Conservation (phyloP, 2,797 vertebrate genomes). For the Rhodeus uyekii region DNA sequence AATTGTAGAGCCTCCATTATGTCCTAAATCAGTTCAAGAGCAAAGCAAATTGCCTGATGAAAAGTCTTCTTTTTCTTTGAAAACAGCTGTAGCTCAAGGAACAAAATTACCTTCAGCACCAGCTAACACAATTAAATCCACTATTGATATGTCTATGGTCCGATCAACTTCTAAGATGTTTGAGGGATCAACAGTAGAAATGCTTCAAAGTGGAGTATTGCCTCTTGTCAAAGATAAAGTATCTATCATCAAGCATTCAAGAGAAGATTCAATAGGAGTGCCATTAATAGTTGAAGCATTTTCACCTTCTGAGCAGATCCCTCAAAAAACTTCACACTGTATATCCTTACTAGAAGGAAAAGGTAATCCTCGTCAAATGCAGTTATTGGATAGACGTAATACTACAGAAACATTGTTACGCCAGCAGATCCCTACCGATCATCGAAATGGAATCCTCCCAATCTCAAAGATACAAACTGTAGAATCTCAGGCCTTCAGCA, state of each 20-base stretch:
- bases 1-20: slow-evolving; percentile 62
- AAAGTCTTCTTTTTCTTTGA: slow-evolving; percentile 4
- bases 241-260: slow-evolving; percentile 30
- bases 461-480: slow-evolving; percentile 39
- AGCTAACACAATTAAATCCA: slow-evolving; percentile 68
- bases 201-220: slow-evolving; percentile 55
- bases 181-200: slow-evolving; percentile 45
- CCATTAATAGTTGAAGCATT: slow-evolving; percentile 62
- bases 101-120: slow-evolving; percentile 63
- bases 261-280: slow-evolving; percentile 60
- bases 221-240: slow-evolving; percentile 63
- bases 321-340: slow-evolving; percentile 24
- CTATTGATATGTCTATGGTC: slow-evolving; percentile 73
- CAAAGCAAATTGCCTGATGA: slow-evolving; percentile 10
- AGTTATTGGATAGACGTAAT: slow-evolving; percentile 52
- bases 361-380: slow-evolving; percentile 30
- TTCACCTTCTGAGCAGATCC: slow-evolving; percentile 41
- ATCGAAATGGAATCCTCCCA: slow-evolving; percentile 55
- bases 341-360: slow-evolving; percentile 16
- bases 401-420: slow-evolving; percentile 60
- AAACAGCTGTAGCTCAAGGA: slow-evolving; percentile 4
- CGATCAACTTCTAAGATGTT: slow-evolving; percentile 33
- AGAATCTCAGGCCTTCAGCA: slow-evolving; percentile 55
- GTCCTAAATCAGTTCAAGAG: slow-evolving; percentile 1
- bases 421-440: slow-evolving; percentile 55